phyloP scores from a whole-genome alignment of 2,888 invertebrate species.

The Aplocera efformata region DNA sequence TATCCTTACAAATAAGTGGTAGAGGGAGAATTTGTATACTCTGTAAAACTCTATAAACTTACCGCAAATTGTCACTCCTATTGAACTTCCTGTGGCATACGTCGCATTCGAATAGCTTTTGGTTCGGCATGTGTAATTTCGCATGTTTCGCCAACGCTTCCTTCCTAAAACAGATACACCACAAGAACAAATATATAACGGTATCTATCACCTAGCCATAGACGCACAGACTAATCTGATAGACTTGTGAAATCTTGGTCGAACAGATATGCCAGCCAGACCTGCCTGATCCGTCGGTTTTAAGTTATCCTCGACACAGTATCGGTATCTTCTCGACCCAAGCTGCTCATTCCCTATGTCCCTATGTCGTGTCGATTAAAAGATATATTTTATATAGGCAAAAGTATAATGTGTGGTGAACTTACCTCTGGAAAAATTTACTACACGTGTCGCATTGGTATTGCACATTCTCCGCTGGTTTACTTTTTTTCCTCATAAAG shows the following conservation, averaged over 20 bases:
- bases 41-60: slow-evolving; percentile 14
- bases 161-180: slow-evolving; percentile 57
- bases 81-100: slow-evolving; percentile 81
- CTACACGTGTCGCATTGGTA: slow-evolving; percentile 82
- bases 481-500: slow-evolving; percentile 51
- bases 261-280: no score
- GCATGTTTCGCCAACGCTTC: slow-evolving; percentile 83
- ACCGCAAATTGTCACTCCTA: slow-evolving; percentile 80
- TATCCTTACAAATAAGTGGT: no score
- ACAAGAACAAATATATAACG: slow-evolving; percentile 1
- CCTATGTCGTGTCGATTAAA: no score
- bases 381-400: no score
- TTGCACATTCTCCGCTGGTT: slow-evolving; percentile 47
- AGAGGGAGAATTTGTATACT: no score
- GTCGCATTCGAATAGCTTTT: slow-evolving; percentile 77
- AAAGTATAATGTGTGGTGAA: slow-evolving; percentile 6
- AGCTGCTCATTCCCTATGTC: no score
- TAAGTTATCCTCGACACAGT: no score
- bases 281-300: no score
- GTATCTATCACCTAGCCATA: no score
- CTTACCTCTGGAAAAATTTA: slow-evolving; percentile 80
- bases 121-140: slow-evolving; percentile 79
- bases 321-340: no score
- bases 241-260: no score
- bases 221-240: no score